These are phyloP conservation scores for Mastomys coucha DNA, from an alignment of 2,113 vertebrate genomes.

Conservation along the genomic window DNA sequence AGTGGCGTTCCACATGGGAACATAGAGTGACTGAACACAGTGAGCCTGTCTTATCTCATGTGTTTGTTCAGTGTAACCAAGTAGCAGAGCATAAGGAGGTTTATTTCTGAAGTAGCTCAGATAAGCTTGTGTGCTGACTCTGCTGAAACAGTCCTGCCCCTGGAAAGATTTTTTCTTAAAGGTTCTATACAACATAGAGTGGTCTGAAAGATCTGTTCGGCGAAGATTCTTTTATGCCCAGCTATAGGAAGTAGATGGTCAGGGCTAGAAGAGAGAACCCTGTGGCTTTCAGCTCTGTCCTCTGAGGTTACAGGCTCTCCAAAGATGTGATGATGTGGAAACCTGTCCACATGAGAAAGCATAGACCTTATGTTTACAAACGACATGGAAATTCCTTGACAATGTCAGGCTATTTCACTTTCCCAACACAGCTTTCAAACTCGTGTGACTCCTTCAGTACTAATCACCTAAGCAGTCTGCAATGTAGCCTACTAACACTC, in stretches of 20 bases:
- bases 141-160: conserved; percentile 22
- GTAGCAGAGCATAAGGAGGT: conserved; percentile 30
- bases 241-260: neutral
- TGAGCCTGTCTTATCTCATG: conserved; percentile 49
- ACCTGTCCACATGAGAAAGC: neutral
- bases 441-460: neutral
- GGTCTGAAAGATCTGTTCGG: neutral
- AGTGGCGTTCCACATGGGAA: neutral
- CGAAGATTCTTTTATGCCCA: neutral
- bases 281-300: neutral
- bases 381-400: neutral
- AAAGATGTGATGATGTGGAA: neutral
- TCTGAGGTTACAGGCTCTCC: neutral
- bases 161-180: conserved; percentile 36
- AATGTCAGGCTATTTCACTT: neutral
- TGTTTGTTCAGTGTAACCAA: conserved; percentile 67
- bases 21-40: conserved; percentile 49
- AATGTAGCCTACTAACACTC: neutral
- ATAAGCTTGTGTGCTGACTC: conserved; percentile 32
- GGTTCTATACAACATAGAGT: conserved; percentile 10
- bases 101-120: conserved; percentile 48
- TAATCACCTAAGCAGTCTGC: neutral
- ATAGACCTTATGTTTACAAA: neutral
- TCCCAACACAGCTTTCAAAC: neutral
- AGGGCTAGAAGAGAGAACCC: neutral